Base-by-base conservation (phyloP, 2,113 vertebrate species). In the Carlito syrichta region DNA sequence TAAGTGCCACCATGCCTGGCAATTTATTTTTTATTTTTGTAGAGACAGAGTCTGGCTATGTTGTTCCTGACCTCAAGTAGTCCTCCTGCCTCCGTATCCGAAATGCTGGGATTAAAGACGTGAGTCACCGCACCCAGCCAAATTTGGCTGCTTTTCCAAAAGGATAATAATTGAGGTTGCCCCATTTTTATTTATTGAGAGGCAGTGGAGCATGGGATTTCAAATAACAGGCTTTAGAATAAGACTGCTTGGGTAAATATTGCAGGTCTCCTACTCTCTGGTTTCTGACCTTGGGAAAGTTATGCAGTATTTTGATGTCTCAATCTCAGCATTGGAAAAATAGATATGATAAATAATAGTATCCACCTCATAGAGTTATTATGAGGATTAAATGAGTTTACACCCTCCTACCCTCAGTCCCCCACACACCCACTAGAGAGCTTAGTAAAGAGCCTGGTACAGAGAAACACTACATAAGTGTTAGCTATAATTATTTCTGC, bases 401-500 rank as follows among this genome's bases (percentile, higher is more conserved):
- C 60, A 96, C 81, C 89, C 43, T 96, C 82, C 85, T n/a, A 78
- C 86, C 76, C 27, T 30, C 32, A 76, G 48, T 2, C 50, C 86
- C 58, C 58, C 19, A 27, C 5, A 63, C 56, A 63, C 83, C 69
- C 50, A 83, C 84, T 13, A 40, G 16, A 63, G 60, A 93, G 52
- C 48, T 86, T 74, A 69, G 71, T 66, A 86, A 79, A 92, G n/a
- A 6, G 48, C 68, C 60, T 77, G 56, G 81, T 27, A 86, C 23
- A 25, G 54, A 97, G 68, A 68, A 73, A 66, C 2, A 35, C 54
- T n/a, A 68, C 16, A 35, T 23, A 52, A 71, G 32, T 89, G 86
- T 77, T 78, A 82, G 66, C 82, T 91, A 63, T 63, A 94, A 97
- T 96, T 90, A 91, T 60, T 91, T 76, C 43, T 97, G 79, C 83